Percentiles rank a stretch among this genome's conserved stretches.
Conservation (phyloP, 2,888 invertebrate genomes). For the Ametastegia equiseti region DNA sequence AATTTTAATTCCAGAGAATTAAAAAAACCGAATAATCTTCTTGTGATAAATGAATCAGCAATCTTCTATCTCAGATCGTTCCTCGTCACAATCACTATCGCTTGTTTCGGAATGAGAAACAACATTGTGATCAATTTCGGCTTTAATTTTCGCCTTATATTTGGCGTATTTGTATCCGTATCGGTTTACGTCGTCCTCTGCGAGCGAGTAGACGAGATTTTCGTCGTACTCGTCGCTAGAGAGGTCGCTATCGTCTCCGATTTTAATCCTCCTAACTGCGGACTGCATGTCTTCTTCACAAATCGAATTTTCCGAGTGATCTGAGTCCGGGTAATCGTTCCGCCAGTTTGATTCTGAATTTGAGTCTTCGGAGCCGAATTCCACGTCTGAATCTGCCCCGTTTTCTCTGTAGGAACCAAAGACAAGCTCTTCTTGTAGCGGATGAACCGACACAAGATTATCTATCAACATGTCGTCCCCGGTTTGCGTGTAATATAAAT, state of each 20-base stretch:
- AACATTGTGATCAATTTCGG: conserved; percentile 57
- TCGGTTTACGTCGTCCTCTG: conserved; percentile 78
- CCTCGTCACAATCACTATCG: conserved; percentile 10
- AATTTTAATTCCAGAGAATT: neutral
- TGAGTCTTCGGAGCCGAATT: conserved; percentile 82
- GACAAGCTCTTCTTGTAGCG: conserved; percentile 74
- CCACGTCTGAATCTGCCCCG: conserved; percentile 64
- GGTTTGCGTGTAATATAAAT: conserved; percentile 80
- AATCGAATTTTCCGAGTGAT: conserved; percentile 79
- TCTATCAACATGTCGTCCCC: conserved; percentile 76
- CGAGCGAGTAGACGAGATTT: conserved; percentile 69
- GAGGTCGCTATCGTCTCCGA: conserved; percentile 67
- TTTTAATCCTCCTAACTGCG: conserved; percentile 77
- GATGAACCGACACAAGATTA: conserved; percentile 73
- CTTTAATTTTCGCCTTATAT: conserved; percentile 79
- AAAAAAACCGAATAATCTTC: too few relatives aligned
- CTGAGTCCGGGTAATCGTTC: conserved; percentile 88
- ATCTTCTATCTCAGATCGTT: neutral
- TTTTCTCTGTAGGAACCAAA: conserved; percentile 65
- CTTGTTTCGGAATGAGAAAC: neutral
- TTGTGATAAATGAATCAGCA: too few relatives aligned
- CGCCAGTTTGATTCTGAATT: conserved; percentile 88
- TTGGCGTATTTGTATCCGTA: conserved; percentile 84
- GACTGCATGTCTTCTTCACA: conserved; percentile 81
- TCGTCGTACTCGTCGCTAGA: conserved; percentile 76